Evolutionary conservation across 1,140 invertebrate genomes (phyloP).

Genomic region (Cylas formicarius): DNA sequence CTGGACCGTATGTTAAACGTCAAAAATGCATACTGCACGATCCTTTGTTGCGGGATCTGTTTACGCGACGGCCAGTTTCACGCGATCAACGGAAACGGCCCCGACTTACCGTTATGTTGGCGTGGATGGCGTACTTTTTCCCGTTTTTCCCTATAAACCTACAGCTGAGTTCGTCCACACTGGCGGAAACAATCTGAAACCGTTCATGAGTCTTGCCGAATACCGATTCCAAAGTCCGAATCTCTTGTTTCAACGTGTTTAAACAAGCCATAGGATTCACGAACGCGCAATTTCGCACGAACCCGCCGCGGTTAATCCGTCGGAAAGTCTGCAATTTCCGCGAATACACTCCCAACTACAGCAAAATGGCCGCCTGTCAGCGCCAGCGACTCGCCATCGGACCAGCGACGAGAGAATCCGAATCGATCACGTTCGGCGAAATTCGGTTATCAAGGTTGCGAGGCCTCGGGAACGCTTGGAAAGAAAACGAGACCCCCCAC

Average conservation of each 20-base stretch:
- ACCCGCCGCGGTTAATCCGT: conserved; percentile 21
- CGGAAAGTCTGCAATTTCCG: conserved; percentile 21
- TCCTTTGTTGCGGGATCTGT: conserved; percentile 31
- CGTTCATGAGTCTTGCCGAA: conserved; percentile 94
- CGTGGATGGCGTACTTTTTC: conserved; percentile 93
- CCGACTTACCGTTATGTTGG: conserved; percentile 90
- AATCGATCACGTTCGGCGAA: too few relatives aligned
- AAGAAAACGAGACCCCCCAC: too few relatives aligned
- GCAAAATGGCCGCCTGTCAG: conserved; percentile 32
- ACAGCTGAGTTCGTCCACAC: conserved; percentile 96
- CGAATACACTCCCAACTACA: conserved; percentile 32
- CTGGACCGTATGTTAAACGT: conserved; percentile 41
- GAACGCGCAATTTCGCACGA: conserved; percentile 28
- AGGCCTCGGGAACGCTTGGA: too few relatives aligned
- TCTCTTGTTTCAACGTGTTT: conserved; percentile 95
- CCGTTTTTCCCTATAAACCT: conserved; percentile 91
- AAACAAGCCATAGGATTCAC: conserved; percentile 83
- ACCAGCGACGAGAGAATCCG: too few relatives aligned
- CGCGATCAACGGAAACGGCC: background rate
- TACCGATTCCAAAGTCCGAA: conserved; percentile 88
- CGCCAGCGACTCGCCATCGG: too few relatives aligned
- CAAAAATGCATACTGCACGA: conserved; percentile 30
- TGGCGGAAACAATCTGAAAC: conserved; percentile 94
- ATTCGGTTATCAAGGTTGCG: too few relatives aligned
- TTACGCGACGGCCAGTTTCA: background rate